These are phyloP conservation scores for Mystacides longicornis DNA, from an alignment of 2,888 invertebrate genomes.

Conservation along the genomic window DNA sequence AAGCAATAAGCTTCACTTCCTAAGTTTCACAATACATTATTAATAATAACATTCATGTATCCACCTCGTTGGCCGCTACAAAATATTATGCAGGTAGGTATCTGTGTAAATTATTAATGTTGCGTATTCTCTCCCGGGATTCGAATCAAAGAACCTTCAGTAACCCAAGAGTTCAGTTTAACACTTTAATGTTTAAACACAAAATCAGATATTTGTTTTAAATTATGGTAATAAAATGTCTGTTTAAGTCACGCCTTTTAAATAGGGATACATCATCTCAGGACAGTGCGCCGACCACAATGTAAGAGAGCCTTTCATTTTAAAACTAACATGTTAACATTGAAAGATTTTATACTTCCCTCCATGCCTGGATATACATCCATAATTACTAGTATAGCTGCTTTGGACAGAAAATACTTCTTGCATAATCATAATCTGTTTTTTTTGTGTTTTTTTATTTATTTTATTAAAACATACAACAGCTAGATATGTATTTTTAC, in stretches of 20 bases:
- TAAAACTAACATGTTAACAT: slow-evolving; percentile 31
- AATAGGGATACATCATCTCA: slow-evolving; percentile 29
- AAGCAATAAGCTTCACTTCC: no score
- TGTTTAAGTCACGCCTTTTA: slow-evolving; percentile 46
- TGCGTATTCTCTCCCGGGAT: background rate
- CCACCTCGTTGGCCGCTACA: background rate
- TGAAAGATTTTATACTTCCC: no score
- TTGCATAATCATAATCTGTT: no score
- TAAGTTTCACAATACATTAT: no score
- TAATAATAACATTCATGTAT: background rate
- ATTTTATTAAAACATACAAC: no score
- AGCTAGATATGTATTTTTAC: no score
- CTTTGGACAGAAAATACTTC: no score
- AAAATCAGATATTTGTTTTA: slow-evolving; percentile 56
- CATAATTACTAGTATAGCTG: no score
- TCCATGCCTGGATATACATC: no score
- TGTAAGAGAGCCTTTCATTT: slow-evolving; percentile 41
- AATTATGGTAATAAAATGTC: slow-evolving; percentile 56
- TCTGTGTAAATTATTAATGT: background rate
- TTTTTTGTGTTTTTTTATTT: no score
- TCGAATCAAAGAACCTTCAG: slow-evolving; percentile 17
- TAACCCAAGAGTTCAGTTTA: slow-evolving; percentile 35
- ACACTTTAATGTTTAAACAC: slow-evolving; percentile 51
- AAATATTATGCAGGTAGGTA: background rate
- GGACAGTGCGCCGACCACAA: slow-evolving; percentile 29